These are phyloP conservation scores for Myopa testacea DNA, from an alignment of 2,888 invertebrate species.

Conservation along the genomic window DNA sequence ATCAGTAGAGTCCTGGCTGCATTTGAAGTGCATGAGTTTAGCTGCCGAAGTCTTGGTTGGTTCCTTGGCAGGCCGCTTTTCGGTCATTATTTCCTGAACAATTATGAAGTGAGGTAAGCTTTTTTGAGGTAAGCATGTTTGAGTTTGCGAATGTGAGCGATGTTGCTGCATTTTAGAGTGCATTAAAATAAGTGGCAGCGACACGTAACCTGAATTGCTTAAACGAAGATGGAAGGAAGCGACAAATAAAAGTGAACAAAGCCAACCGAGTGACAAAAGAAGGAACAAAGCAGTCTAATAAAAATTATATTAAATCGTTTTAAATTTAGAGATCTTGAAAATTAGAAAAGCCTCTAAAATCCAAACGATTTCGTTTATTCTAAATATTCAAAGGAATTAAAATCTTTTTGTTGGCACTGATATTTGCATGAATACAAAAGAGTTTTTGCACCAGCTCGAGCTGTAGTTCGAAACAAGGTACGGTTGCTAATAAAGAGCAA, in stretches of 20 bases:
- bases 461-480: slow-evolving; percentile 1
- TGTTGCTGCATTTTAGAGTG: neutral
- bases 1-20: neutral
- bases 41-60: neutral
- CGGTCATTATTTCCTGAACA: neutral
- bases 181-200: neutral
- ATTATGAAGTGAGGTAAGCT: neutral
- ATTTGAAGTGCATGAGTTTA: neutral
- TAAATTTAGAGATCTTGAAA: too few species aligned
- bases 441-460: neutral
- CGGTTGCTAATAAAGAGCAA: slow-evolving; percentile 22
- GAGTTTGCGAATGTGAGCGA: neutral
- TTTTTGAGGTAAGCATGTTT: neutral
- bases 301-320: too few species aligned
- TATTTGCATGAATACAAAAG: slow-evolving; percentile 3
- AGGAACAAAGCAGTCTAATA: too few species aligned
- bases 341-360: too few species aligned
- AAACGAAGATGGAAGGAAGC: neutral
- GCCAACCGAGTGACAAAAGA: too few species aligned
- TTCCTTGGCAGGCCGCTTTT: neutral
- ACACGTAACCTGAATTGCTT: neutral
- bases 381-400: neutral
- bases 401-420: neutral
- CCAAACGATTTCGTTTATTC: too few species aligned
- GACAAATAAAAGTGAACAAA: neutral